phyloP scores from a whole-genome alignment of 1,140 invertebrate genomes.

The Drosophila pruinosa region DNA sequence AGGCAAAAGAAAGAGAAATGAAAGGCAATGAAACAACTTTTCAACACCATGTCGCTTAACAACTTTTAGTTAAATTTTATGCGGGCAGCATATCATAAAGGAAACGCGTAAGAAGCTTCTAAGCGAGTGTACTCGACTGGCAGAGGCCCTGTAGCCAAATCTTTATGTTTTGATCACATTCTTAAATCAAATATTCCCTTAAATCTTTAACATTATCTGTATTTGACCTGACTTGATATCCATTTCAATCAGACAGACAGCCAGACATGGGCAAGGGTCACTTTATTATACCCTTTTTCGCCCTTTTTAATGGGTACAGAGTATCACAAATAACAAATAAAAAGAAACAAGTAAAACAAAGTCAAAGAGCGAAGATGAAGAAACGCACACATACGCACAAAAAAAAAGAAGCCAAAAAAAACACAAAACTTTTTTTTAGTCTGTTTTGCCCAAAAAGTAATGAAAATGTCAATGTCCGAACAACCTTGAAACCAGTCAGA shows the following conservation, averaged over 20 bases:
- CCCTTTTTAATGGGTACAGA: conserved; percentile 1
- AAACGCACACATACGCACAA: conserved; percentile 56
- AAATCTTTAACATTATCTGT: too few relatives aligned
- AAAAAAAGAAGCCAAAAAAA: conserved; percentile 45
- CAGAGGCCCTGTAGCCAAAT: background rate
- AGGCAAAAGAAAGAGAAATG: conserved; percentile 55
- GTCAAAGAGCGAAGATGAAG: conserved; percentile 44
- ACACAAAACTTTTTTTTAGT: conserved; percentile 60
- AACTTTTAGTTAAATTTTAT: conserved; percentile 67
- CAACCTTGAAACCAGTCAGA: conserved; percentile 82
- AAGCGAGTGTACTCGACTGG: background rate
- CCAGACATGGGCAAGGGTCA: background rate
- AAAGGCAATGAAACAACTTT: conserved; percentile 51
- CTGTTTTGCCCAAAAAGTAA: conserved; percentile 68
- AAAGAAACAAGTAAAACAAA: conserved; percentile 37
- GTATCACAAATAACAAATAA: conserved; percentile 15
- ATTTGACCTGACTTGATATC: background rate
- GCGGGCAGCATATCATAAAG: conserved; percentile 67
- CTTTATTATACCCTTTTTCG: background rate
- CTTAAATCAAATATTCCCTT: too few relatives aligned
- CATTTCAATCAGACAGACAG: conserved; percentile 3
- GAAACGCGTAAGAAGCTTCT: conserved; percentile 27
- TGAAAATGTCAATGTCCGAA: conserved; percentile 82
- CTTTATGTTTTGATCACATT: too few relatives aligned
- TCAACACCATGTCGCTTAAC: conserved; percentile 40